Conservation (phyloP, 2,113 vertebrate genomes). For the Myodes glareolus region DNA sequence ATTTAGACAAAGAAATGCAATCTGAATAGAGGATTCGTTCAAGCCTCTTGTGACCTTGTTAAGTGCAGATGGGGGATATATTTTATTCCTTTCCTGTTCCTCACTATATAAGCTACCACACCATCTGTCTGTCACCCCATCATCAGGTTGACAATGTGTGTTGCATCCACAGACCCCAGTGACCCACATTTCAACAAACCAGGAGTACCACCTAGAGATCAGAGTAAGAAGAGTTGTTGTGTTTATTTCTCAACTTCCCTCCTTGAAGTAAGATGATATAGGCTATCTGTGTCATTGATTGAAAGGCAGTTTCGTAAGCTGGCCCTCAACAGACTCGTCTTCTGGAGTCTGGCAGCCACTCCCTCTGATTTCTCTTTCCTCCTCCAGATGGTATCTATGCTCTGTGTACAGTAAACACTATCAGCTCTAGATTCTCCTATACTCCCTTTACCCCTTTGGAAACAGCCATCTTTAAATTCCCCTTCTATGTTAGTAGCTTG, state of each 20-base stretch:
- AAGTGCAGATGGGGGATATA: background rate
- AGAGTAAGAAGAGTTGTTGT: background rate
- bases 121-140: background rate
- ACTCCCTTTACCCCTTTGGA: background rate
- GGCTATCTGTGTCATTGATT: background rate
- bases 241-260: conserved; percentile 3
- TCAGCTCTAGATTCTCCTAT: background rate
- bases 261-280: background rate
- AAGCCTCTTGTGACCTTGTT: conserved; percentile 25
- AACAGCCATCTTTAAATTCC: background rate
- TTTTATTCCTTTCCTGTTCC: background rate
- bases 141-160: background rate
- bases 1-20: conserved; percentile 48
- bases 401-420: background rate
- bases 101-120: background rate
- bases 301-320: background rate
- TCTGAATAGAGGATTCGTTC: conserved; percentile 6
- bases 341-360: background rate
- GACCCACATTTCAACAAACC: background rate
- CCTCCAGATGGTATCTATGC: background rate
- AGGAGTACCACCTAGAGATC: background rate
- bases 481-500: background rate
- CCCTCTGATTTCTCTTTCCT: background rate
- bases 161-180: background rate
- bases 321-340: background rate